Base-by-base conservation (phyloP, 2,113 vertebrate species). In the Syngnathus typhle region DNA sequence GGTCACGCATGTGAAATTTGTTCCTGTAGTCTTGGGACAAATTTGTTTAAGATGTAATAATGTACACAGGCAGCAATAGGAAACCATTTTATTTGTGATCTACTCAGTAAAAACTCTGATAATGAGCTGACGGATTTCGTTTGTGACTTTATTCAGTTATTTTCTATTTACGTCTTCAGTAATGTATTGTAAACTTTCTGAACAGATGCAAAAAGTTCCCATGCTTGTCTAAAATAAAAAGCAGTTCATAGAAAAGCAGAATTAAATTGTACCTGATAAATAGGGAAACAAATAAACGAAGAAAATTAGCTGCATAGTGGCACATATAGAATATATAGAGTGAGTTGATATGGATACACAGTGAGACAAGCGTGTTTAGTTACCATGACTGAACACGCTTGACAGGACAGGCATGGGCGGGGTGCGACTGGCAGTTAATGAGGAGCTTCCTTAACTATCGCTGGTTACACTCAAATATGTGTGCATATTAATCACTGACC, bases 171-270 rank as follows among this genome's bases (percentile, higher is more conserved):
- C 7, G 44, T 54, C 11, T 62, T 56, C 11, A 1, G 67, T 46
- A 6, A 4, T 37, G 51, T 5, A 5, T 60, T 80, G 77, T 75
- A n/a, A 73, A 82, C 82, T 10, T 41, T 82, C 74, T 86, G 85
- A 88, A 68, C 67, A 78, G 82, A 87, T 77, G 79, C 69, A 81
- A 88, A 88, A 80, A 54, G 74, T 82, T 86, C 78, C 56, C 73
- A 82, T 83, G 73, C 32, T 75, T 7, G 75, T 83, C 73, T 83
- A 76, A 76, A 55, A 74, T 68, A 58, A 79, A 56, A 76, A 76
- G 60, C 8, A 60, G 52, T 72, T 56, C 19, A 47, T 23, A 67
- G 47, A 32, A 69, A 15, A 19, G 49, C 54, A 55, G 13, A 75
- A 70, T 62, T 12, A 0, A 73, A 71, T 69, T 1, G 8, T 49